Evolutionary conservation across 2,888 invertebrate genomes (phyloP), one percentile per base, ranked within the genome.

Genomic region (Liodrosophila aerea): DNA sequence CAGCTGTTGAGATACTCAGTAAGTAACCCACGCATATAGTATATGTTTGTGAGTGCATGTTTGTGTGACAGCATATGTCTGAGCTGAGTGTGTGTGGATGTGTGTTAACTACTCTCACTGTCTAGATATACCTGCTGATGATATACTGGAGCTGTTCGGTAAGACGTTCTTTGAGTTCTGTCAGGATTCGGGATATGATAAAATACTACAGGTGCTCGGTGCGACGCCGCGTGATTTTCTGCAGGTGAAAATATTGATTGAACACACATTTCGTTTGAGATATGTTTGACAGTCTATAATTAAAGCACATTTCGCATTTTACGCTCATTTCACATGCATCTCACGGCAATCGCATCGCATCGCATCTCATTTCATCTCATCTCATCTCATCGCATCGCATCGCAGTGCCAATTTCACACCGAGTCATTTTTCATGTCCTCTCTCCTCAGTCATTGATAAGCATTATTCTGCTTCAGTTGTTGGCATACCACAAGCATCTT

Each of bases 111-210:
- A 16, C 9, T 1, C 5, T 1, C 1, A 16, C 1, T 22, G 22
- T 54, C 30, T 12, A 97, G 97, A 97, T 88, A 96, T 97, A 66
- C 97, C 97, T 29, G 97, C 97, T 0, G 94, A 96, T 85, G 94
- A 94, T 29, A 97, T 98, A 75, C 90, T 98, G 80, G 97, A 97
- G 88, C 91, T 96, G 3, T 97, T 98, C 86, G 98, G 98, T 0
- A 96, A 96, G 88, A 97, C 96, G 78, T 98, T 98, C 91, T 98
- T 98, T 88, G 97, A 98, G 89, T 97, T 98, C 87, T 98, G 98
- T 85, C 97, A 98, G 89, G 97, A 97, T 88, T 97, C 97, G 1
- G 98, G 98, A n/a, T 98, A 98, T 87, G 98, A 98, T 87, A 97
- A 97, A 90, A 98, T 98, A 67, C 92, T 98, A 30, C 96, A 97